A percentile compares a stretch with the other conserved stretches of the same genome.
Evolutionary conservation across 2,113 vertebrate species (phyloP).

Genomic region (Bufo gargarizans): DNA sequence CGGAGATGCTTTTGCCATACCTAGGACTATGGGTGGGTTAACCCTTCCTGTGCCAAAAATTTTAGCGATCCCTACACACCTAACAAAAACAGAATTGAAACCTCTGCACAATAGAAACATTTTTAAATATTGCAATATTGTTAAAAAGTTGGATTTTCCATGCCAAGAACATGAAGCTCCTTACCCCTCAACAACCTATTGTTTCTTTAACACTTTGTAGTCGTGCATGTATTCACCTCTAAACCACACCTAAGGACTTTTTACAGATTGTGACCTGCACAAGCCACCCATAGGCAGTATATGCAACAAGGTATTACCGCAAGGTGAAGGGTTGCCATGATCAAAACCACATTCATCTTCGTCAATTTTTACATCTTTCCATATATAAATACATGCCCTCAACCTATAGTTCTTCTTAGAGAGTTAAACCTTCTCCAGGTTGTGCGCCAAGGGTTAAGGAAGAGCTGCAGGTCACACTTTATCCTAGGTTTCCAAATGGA

Average conservation of each 20-base stretch:
- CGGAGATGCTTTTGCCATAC: slow-evolving; percentile 60
- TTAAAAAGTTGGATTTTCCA: not conserved
- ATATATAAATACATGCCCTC: too few species aligned
- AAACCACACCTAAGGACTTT: not conserved
- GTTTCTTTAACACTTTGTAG: not conserved
- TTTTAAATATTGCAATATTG: not conserved
- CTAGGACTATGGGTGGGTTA: slow-evolving; percentile 48
- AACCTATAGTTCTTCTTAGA: too few species aligned
- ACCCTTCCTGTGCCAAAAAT: not conserved
- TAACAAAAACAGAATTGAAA: too few species aligned
- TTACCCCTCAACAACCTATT: not conserved
- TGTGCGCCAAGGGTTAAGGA: too few species aligned
- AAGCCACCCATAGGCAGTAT: not conserved
- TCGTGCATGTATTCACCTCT: not conserved
- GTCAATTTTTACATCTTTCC: too few species aligned
- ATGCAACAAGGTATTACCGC: not conserved
- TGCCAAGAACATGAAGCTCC: not conserved
- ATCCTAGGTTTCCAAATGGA: too few species aligned
- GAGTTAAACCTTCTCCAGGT: not conserved
- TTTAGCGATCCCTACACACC: not conserved
- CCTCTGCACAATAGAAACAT: not conserved
- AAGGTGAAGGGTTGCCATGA: too few species aligned
- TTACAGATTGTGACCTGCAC: not conserved
- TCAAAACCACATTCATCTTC: too few species aligned
- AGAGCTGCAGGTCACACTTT: too few species aligned